Evolutionary conservation across 2,888 invertebrate species (phyloP), one percentile per base, ranked within the genome.

Genomic region (Lapara coniferarum): DNA sequence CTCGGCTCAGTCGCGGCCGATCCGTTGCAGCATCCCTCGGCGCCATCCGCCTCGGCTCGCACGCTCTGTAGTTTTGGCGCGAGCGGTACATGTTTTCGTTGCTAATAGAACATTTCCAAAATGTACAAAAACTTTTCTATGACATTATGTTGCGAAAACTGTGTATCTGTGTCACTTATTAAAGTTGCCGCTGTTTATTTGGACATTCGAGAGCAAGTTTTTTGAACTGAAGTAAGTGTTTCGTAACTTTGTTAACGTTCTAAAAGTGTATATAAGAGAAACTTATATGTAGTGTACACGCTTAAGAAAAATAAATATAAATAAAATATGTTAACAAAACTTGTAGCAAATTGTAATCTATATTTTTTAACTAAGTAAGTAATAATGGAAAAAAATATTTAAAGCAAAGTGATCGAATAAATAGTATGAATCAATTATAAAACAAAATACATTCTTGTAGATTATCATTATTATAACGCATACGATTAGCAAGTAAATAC

Each of bases 1-100:
- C 75, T 81, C 76, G 78, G 81, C 83, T 90, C 92, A 92, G 93
- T 93, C 88, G 89, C 87, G 85, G 85, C 85, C 86, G 85, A 82
- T 76, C 81, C 78, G 83, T 85, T 77, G 82, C 80, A 72, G 75
- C 77, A 75, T 73, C 80, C 71, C 71, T 70, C 71, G 72, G 70
- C 71, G 71, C 10, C 55, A 55, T 71, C 71, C 71, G 70, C 69
- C 73, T 70, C 75, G 73, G 70, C 58, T 59, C 67, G 68, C 71
- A 57, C 57, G 52, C 69, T 69, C 46, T 63, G 53, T 66, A 70
- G 68, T 75, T 82, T 83, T 78, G 79, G 78, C 83, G 83, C 82
- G 81, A 78, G 74, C 10, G 46, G 14, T 57, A 12, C 46, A 49
- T 46, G 13, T 12, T 63, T 19, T 19, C 49, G 19, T 19, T 13